A percentile compares a stretch with the other conserved stretches of the same genome.
Evolutionary conservation across 2,113 vertebrate genomes (phyloP).

Genomic region (Corythaeola cristata): DNA sequence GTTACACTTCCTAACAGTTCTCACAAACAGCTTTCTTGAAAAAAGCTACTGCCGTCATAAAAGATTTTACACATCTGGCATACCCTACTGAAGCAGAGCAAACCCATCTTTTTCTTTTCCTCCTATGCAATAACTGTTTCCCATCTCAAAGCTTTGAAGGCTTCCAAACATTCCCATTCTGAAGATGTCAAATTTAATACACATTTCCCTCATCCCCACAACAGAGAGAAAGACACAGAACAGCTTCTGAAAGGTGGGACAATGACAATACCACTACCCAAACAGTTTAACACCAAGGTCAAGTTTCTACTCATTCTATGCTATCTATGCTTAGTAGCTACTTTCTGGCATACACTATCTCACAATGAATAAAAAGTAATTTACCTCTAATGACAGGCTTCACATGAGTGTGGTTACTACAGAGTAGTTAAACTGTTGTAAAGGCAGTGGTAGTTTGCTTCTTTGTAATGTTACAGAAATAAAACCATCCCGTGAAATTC

Average conservation of each 20-base stretch:
- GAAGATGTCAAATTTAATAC: background rate
- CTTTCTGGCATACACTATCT: background rate
- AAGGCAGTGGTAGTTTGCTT: background rate
- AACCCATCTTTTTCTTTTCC: background rate
- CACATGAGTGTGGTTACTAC: background rate
- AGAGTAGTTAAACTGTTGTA: background rate
- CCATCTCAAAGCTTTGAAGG: background rate
- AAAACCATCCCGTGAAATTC: background rate
- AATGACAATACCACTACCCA: background rate
- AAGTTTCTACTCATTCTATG: background rate
- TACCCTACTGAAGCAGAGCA: background rate
- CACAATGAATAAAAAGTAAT: background rate
- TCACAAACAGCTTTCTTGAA: background rate
- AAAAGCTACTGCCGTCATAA: background rate
- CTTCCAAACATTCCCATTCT: background rate
- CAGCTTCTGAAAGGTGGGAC: background rate
- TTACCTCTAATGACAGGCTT: background rate
- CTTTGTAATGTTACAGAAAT: background rate
- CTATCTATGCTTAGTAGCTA: background rate
- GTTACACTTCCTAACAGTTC: background rate
- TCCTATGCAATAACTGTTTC: background rate
- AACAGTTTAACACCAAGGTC: background rate
- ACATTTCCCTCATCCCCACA: background rate
- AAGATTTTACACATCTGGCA: background rate
- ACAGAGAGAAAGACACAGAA: background rate